Conservation (phyloP, 2,113 vertebrate species). For the Phyllostomus hastatus region DNA sequence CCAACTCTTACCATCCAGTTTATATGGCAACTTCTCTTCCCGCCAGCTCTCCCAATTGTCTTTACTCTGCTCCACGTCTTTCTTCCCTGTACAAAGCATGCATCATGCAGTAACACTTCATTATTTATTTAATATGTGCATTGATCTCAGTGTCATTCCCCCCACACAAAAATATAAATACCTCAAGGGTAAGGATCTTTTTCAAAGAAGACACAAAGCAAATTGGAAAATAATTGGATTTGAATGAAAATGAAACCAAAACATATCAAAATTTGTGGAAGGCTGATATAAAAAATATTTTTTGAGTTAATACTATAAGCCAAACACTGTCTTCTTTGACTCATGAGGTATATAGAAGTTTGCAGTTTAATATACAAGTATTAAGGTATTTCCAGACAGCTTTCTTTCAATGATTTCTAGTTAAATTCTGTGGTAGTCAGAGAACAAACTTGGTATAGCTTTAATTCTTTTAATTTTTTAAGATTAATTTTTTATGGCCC, state of each 20-base stretch:
- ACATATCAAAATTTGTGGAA: neutral
- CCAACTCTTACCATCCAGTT: neutral
- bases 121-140: neutral
- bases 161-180: neutral
- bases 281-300: neutral
- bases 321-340: neutral
- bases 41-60: neutral
- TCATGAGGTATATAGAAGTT: neutral
- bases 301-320: neutral
- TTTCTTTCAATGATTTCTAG: neutral
- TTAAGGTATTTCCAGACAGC: neutral
- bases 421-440: neutral
- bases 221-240: neutral
- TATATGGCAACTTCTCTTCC: neutral
- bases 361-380: neutral
- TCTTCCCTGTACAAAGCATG: neutral
- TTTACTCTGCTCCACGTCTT: neutral
- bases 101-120: neutral
- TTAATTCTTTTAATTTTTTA: neutral
- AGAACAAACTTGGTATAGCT: neutral
- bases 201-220: neutral
- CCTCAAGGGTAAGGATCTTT: neutral
- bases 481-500: neutral
- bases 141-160: neutral
- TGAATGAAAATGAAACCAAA: neutral